Base-by-base conservation (phyloP, 2,888 invertebrate genomes). In the Trachelus stipa region DNA sequence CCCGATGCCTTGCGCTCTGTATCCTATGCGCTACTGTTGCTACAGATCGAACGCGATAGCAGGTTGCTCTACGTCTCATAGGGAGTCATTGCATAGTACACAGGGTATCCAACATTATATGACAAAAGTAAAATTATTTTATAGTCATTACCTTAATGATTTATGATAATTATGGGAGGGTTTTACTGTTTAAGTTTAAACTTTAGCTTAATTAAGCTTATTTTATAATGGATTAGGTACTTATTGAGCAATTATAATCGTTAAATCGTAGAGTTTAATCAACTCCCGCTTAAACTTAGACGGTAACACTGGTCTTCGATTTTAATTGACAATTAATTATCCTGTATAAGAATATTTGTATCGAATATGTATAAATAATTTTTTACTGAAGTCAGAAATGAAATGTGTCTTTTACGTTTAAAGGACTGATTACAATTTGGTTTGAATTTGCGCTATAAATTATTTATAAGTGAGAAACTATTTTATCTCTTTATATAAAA, bases 1-100 rank as follows among this genome's bases (percentile, higher is more conserved):
- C 69, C 71, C 75, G 74, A 71, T 77, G 75, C 40, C 34, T 71
- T 69, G 34, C 77, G 69, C 75, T 56, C 69, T 34, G 73, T 33
- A 34, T 69, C 77, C 75, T 34, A 56, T 74, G 69, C 69, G 74
- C 1, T 33, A 15, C 71, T 73, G 73, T 73, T 40, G 40, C 73
- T 40, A 68, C 34, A 74, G 31, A 77, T 73, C 68, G 68, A 71
- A 71, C 33, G 31, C 71, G 33, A 71, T 12, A 71, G 12, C 3
- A 23, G 6, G 71, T 31, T 34, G 71, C 71, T 71, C 71, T 71
- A 31, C 0, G 11, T 71, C 31, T 6, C 12, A 23, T 23, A 9
- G 56, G 56, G 23, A 56, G 23, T 6, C 23, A 56, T 56, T 56
- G 23, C 9, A 56, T 3, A 56, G 23, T 56, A 23, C 9, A 23